phyloP scores from a whole-genome alignment of 2,797 vertebrate species.

The Galago senegalensis region DNA sequence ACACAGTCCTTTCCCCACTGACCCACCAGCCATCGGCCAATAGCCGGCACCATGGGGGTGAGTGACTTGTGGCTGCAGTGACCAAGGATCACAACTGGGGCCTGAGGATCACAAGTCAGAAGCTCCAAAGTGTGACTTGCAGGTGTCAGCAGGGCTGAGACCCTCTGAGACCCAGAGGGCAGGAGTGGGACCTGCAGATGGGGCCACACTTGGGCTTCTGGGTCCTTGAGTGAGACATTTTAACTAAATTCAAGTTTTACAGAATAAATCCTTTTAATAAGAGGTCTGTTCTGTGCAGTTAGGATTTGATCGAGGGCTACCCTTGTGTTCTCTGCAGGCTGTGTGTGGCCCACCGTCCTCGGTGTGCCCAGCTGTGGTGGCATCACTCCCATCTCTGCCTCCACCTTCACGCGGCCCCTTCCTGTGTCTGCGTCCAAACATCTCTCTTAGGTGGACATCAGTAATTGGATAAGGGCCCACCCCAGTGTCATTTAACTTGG shows the following conservation, averaged over 20 bases:
- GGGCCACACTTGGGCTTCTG: too few relatives aligned
- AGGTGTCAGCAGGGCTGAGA: neutral
- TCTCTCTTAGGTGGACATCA: neutral
- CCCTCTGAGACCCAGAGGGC: neutral
- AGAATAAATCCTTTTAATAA: neutral
- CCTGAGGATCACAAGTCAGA: neutral
- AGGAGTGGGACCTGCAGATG: neutral
- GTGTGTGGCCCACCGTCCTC: rapidly evolving
- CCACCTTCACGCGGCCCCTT: neutral
- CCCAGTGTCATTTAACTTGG: neutral
- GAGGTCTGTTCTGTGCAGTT: neutral
- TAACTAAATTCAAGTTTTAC: neutral
- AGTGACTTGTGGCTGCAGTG: neutral
- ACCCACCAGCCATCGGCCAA: neutral
- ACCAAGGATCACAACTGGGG: neutral
- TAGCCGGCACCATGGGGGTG: neutral
- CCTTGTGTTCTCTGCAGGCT: neutral
- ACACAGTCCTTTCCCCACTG: neutral
- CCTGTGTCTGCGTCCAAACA: rapidly evolving
- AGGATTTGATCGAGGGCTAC: neutral
- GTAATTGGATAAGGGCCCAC: too few relatives aligned
- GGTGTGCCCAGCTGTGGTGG: neutral
- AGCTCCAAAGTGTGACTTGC: neutral
- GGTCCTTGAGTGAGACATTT: neutral
- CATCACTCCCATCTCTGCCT: neutral